Percentiles rank a stretch among this genome's conserved stretches.
Evolutionary conservation across 2,797 vertebrate species (phyloP).

Genomic region (Poeciliopsis presidionis): DNA sequence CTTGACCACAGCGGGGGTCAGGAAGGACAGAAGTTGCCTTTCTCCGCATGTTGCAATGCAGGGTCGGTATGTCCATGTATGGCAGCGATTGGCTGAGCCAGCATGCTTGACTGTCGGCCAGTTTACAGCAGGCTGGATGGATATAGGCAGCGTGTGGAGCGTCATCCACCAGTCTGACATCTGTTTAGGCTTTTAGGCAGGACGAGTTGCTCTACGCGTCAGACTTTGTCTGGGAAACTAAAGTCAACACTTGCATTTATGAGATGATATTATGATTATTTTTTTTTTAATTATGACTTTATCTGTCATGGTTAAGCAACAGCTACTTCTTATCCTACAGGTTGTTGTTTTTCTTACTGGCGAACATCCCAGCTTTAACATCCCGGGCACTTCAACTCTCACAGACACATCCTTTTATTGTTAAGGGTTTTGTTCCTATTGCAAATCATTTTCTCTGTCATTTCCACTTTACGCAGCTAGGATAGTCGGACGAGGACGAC

Average conservation of each 20-base stretch:
- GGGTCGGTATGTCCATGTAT: slow-evolving; percentile 77
- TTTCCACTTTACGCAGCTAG: slow-evolving; percentile 53
- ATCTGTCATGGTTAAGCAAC: slow-evolving; percentile 17
- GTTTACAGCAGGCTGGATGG: slow-evolving; percentile 78
- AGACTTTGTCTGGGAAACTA: slow-evolving; percentile 24
- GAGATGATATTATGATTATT: not conserved
- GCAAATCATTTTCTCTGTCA: slow-evolving; percentile 68
- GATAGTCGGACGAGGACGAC: slow-evolving; percentile 9
- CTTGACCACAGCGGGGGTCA: slow-evolving; percentile 15
- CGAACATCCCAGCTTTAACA: slow-evolving; percentile 25
- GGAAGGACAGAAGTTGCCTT: slow-evolving; percentile 19
- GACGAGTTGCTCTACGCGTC: slow-evolving; percentile 20
- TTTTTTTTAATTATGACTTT: not conserved
- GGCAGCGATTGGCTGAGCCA: slow-evolving; percentile 66
- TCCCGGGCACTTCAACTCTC: slow-evolving; percentile 31
- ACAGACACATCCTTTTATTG: slow-evolving; percentile 60
- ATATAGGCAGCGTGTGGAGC: slow-evolving; percentile 71
- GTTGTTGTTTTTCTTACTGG: slow-evolving; percentile 23
- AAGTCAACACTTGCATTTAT: slow-evolving; percentile 15
- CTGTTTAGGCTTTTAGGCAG: slow-evolving; percentile 63
- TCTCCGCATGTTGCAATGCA: slow-evolving; percentile 43
- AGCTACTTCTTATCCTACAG: slow-evolving; percentile 4
- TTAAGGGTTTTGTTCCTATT: slow-evolving; percentile 72
- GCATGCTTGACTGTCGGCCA: slow-evolving; percentile 75
- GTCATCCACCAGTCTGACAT: slow-evolving; percentile 67